These are phyloP conservation scores for Schizaphis graminum DNA, from an alignment of 2,888 invertebrate genomes.

Conservation along the genomic window DNA sequence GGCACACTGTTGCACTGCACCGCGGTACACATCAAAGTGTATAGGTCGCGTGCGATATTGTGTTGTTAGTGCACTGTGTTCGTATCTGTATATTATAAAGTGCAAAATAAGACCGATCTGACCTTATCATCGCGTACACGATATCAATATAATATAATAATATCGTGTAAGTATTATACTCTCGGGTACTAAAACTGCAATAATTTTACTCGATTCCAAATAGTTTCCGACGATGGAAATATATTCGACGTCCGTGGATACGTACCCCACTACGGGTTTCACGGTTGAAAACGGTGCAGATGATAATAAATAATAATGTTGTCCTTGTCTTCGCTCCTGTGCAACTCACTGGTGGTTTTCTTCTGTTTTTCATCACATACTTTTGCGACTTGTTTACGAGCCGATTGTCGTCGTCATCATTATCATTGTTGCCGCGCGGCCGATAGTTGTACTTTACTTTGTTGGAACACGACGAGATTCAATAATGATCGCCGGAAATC, in stretches of 20 bases:
- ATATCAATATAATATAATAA: too few relatives aligned
- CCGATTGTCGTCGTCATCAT: background rate
- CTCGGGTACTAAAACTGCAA: background rate
- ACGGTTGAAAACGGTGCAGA: background rate
- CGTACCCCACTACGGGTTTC: background rate
- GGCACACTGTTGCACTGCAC: background rate
- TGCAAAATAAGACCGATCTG: background rate
- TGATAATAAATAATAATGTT: background rate
- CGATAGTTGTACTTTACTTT: too few relatives aligned
- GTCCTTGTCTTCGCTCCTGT: background rate
- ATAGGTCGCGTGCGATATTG: background rate
- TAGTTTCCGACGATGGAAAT: background rate
- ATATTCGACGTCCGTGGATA: background rate
- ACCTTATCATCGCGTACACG: background rate
- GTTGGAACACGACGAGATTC: background rate
- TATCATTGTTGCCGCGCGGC: background rate
- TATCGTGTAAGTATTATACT: background rate
- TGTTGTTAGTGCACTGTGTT: too few relatives aligned
- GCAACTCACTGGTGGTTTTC: background rate
- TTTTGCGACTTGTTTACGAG: background rate
- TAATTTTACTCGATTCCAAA: background rate
- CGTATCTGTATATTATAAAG: background rate
- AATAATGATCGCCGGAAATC: background rate
- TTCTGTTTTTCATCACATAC: background rate
- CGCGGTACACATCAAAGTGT: conserved; percentile 41